Evolutionary conservation across 1,140 invertebrate species (phyloP).

Genomic region (Atta cephalotes): DNA sequence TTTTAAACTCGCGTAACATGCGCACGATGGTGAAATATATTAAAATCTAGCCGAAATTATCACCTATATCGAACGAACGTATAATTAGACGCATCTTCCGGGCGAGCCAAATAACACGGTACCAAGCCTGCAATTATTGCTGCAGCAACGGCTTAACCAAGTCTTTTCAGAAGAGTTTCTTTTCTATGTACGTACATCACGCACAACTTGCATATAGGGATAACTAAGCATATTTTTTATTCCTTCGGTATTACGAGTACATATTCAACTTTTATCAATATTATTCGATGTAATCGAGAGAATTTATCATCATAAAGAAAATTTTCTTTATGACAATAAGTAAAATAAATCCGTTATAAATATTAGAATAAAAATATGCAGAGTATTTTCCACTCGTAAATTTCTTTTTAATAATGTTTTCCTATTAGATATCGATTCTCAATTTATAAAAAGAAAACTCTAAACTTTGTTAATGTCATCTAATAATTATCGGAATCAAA

Average conservation of each 20-base stretch:
- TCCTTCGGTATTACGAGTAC: not conserved
- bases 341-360: not conserved
- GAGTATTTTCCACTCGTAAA: not conserved
- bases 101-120: constrained; percentile 17
- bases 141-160: not conserved
- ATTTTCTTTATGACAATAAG: not conserved
- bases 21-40: not conserved
- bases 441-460: not conserved
- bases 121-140: constrained; percentile 26
- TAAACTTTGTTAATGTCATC: not conserved
- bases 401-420: constrained; percentile 23
- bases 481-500: not conserved
- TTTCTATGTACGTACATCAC: constrained; percentile 16
- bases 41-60: constrained; percentile 40
- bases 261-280: not conserved
- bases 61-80: constrained; percentile 25
- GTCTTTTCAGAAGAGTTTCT: not conserved
- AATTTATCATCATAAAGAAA: not conserved
- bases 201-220: not conserved
- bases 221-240: not conserved
- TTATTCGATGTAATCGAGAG: too few relatives aligned
- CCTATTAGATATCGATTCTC: not conserved
- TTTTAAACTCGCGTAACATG: not conserved
- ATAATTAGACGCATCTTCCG: constrained; percentile 50
- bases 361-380: not conserved